These are phyloP conservation scores for Teleogryllus oceanicus DNA, from an alignment of 2,888 invertebrate species.

Conservation along the genomic window DNA sequence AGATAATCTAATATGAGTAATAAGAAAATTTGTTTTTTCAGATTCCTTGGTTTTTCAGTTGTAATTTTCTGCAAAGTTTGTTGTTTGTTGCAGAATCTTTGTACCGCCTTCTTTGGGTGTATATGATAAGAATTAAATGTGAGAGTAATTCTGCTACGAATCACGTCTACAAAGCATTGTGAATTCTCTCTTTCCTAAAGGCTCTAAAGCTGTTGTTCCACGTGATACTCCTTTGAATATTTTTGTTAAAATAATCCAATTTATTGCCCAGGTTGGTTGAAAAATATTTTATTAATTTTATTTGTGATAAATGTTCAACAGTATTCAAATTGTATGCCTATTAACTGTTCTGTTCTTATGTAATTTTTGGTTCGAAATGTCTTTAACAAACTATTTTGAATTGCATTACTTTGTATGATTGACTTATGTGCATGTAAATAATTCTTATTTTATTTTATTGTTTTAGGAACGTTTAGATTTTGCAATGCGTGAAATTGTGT, in stretches of 20 bases:
- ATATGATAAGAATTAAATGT: slow-evolving; percentile 98
- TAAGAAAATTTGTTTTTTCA: neutral
- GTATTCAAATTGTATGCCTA: too few species aligned
- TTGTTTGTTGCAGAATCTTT: slow-evolving; percentile 65
- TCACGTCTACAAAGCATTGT: slow-evolving; percentile 95
- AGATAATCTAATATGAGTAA: neutral
- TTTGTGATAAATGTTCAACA: too few species aligned
- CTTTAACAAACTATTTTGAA: too few species aligned
- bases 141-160: slow-evolving; percentile 97
- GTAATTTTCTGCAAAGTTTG: neutral
- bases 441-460: slow-evolving; percentile 18
- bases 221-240: slow-evolving; percentile 97
- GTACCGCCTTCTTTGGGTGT: slow-evolving; percentile 90
- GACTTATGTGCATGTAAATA: neutral
- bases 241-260: slow-evolving; percentile 99
- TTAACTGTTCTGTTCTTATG: too few species aligned
- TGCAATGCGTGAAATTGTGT: slow-evolving; percentile 98
- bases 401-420: too few species aligned
- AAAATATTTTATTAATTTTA: neutral
- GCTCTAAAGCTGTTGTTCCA: slow-evolving; percentile 94
- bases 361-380: too few species aligned
- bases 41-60: neutral
- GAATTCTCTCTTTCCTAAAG: slow-evolving; percentile 94
- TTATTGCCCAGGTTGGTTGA: slow-evolving; percentile 77
- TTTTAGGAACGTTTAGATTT: slow-evolving; percentile 86